Evolutionary conservation across 2,797 vertebrate genomes (phyloP).

Genomic region (Danio aesculapii): DNA sequence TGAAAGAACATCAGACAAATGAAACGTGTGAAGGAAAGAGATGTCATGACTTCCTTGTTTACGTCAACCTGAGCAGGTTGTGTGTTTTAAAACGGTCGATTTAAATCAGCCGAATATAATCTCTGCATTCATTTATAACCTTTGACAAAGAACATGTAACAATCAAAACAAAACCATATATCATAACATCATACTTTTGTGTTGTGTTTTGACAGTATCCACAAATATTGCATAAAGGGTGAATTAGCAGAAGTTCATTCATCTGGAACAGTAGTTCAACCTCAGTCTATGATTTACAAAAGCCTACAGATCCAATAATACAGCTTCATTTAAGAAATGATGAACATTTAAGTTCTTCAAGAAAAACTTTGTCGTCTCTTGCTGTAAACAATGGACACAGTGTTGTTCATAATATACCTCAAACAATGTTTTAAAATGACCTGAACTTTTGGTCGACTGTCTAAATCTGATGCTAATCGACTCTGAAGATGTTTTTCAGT

Average conservation of each 20-base stretch:
- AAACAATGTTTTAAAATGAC: not conserved
- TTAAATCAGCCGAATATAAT: slow-evolving; percentile 1
- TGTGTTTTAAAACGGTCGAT: not conserved
- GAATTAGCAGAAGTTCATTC: not conserved
- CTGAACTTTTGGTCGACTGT: not conserved
- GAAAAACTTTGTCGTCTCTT: not conserved
- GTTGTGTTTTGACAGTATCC: not conserved
- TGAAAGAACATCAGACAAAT: not conserved
- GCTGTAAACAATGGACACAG: not conserved
- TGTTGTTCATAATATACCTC: not conserved
- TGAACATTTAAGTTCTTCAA: not conserved
- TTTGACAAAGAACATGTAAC: not conserved
- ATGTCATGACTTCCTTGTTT: not conserved
- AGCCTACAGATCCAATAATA: not conserved
- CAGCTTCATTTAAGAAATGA: not conserved
- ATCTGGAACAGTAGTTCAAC: not conserved
- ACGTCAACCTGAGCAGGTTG: not conserved
- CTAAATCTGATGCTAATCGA: slow-evolving; percentile 11
- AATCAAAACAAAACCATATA: not conserved
- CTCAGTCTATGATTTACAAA: not conserved
- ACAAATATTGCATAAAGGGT: not conserved
- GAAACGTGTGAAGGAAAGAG: not conserved
- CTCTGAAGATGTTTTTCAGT: slow-evolving; percentile 20
- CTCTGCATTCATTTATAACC: slow-evolving; percentile 1
- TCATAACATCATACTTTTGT: not conserved